Base-by-base conservation (phyloP, 2,113 vertebrate genomes). In the Balaenoptera acutorostrata region DNA sequence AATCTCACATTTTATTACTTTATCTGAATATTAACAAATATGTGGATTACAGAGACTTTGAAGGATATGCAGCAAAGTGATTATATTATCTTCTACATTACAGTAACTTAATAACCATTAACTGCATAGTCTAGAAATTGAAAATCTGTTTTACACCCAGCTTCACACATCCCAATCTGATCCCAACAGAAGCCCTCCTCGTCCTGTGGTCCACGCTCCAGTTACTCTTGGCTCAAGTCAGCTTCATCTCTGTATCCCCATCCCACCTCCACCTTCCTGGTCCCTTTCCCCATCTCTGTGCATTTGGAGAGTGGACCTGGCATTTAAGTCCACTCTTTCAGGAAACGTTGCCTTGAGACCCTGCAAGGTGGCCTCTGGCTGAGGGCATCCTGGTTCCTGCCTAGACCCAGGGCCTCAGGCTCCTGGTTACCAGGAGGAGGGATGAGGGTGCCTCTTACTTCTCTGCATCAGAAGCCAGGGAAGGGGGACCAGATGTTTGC, bases 191-290 rank as follows among this genome's bases (percentile, higher is more conserved):
- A 46, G 14, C 61, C 25, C 9, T 17, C 27, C 66, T 88, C 10
- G 18, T 11, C 31, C 89, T 72, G 52, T 2, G 11, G 4, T n/a
- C 18, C 3, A 21, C 9, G 12, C 15, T 41, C 27, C n/a, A 41
- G 21, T 61, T 39, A 23, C 5, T 29, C 15, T 12, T 31, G 20
- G 4, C 23, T 15, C 18, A 39, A 21, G 14, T 20, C 23, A 1
- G 0, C 29, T n/a, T 64, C 72, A 2, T 46, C 33, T 18, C 25
- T 10, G 3, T 6, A 2, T 11, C 44, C 41, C 33, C 1, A 0
- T 46, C 41, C 33, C 1, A 0, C 17, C 27, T 15, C 18, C 3
- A 36, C n/a, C 49, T 13, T 27, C 41, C 33, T 14, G 11, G 18
- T 4, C 52, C 23, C 41, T 39, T 49, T 15, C 71, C 14, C 66